Evolutionary conservation across 1,140 invertebrate species (phyloP), one percentile per base, ranked within the genome.

Genomic region (Lutraria rhynchaena): DNA sequence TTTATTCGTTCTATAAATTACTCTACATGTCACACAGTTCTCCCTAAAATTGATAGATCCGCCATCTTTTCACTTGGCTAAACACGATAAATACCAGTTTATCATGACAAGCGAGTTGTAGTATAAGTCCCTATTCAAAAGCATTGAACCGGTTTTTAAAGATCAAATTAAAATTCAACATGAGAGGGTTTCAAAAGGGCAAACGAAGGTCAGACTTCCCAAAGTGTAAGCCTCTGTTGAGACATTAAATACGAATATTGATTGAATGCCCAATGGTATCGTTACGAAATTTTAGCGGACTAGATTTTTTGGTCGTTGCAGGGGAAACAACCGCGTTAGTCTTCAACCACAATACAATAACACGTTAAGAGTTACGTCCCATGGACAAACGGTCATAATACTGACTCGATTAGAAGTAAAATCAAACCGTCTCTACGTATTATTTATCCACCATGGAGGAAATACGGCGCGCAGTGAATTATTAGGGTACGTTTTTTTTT

Each of bases 51-150:
- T 5, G n/a, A 5, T 5, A 55, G n/a, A 11, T 5, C 41, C 44
- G 13, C 41, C 63, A 67, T 67, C 63, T 67, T 67, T 67, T 11
- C 63, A 49, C 17, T 22, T 67, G 41, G 41, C 13, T 67, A 51
- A 24, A 17, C 11, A 31, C 17, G 41, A 46, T 67, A 67, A 67
- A 67, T 51, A 67, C 35, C 24, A 49, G 63, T 41, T 51, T 67
- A 46, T 9, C 11, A 19, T 5, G 44, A 49, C 63, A 27, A 46
- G 44, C 63, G 49, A 22, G 17, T 44, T 65, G 19, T 41, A 65
- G 41, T 41, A 65, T 37, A 37, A 15, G 41, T 35, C 13, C 19
- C 63, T 46, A 22, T 51, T 51, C 22, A 67, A 49, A 67, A 27
- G 19, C 41, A 27, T 67, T 67, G 37, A 67, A 67, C 44, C 63